These are phyloP conservation scores for Stenchaetothrips biformis DNA, from an alignment of 2,888 invertebrate genomes.

Conservation along the genomic window DNA sequence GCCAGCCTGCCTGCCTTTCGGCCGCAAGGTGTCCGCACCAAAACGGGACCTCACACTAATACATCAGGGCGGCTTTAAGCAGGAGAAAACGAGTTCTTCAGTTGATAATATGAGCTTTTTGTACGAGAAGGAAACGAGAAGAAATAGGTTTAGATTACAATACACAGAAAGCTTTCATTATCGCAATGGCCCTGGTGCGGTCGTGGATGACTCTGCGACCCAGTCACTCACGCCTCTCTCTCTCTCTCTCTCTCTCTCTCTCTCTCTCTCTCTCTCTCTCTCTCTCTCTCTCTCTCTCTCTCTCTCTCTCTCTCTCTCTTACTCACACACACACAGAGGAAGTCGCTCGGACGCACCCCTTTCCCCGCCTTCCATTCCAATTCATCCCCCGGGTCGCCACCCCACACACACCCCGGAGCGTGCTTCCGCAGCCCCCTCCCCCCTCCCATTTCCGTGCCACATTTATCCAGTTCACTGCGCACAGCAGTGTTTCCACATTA, in stretches of 20 bases:
- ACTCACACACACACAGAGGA: background rate
- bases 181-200: too few species aligned
- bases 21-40: too few species aligned
- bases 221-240: too few species aligned
- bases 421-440: background rate
- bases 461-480: constrained; percentile 23
- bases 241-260: constrained; percentile 1
- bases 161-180: too few species aligned
- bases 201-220: too few species aligned
- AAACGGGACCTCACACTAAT: too few species aligned
- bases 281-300: constrained; percentile 1
- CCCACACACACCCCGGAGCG: background rate
- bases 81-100: too few species aligned
- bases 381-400: background rate
- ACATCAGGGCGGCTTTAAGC: too few species aligned
- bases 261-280: constrained; percentile 1
- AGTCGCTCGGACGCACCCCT: background rate
- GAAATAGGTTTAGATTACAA: too few species aligned
- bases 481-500: constrained; percentile 13
- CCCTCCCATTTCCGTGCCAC: background rate
- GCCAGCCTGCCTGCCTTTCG: too few species aligned
- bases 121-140: too few species aligned
- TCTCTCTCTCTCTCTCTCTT: background rate
- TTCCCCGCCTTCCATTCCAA: background rate
- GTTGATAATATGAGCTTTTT: too few species aligned